Evolutionary conservation across 2,888 invertebrate genomes (phyloP).

Genomic region (Caenorhabditis sulstoni): DNA sequence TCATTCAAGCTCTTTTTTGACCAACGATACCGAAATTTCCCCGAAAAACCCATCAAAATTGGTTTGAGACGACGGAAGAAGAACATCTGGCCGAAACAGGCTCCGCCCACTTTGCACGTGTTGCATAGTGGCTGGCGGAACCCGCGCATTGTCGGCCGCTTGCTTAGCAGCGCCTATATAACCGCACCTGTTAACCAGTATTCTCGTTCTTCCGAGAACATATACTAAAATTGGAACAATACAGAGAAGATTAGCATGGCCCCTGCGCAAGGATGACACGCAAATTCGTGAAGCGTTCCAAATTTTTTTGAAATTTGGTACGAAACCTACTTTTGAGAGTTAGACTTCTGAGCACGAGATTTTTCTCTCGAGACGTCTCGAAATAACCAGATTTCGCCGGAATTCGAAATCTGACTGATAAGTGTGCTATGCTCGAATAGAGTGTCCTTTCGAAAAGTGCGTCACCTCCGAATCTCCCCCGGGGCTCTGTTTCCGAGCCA

Average conservation of each 20-base stretch:
- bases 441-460: too few species aligned
- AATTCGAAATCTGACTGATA: too few species aligned
- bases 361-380: too few species aligned
- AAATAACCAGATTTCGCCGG: too few species aligned
- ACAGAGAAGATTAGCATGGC: constrained; percentile 90
- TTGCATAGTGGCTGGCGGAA: constrained; percentile 10
- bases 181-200: background rate
- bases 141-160: constrained; percentile 9
- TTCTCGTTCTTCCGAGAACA: constrained; percentile 42
- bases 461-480: too few species aligned
- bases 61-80: background rate
- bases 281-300: constrained; percentile 93
- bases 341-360: too few species aligned
- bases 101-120: too few species aligned
- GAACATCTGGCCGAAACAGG: background rate
- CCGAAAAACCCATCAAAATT: too few species aligned
- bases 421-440: too few species aligned
- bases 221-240: constrained; percentile 56
- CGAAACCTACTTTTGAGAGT: background rate
- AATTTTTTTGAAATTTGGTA: constrained; percentile 81
- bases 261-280: constrained; percentile 94
- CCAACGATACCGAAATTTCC: too few species aligned
- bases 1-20: too few species aligned
- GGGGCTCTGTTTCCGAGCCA: too few species aligned
- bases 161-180: background rate